These are phyloP conservation scores for Cyanistes caeruleus DNA, from an alignment of 2,113 vertebrate genomes.

Conservation along the genomic window DNA sequence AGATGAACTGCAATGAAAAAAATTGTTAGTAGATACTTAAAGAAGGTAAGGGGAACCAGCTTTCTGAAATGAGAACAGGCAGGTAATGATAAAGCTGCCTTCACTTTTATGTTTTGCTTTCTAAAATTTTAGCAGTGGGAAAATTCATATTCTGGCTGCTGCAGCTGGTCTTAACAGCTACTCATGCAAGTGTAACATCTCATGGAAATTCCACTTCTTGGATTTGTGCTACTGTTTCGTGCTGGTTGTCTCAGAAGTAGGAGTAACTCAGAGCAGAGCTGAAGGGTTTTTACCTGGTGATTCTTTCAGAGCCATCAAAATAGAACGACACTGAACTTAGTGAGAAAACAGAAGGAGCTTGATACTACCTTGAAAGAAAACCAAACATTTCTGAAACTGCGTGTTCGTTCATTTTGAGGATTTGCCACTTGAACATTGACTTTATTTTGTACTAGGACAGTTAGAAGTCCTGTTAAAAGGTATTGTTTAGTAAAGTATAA, in stretches of 20 bases:
- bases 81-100: slow-evolving; percentile 47
- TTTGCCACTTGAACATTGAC: background rate
- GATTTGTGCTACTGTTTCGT: background rate
- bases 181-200: slow-evolving; percentile 8
- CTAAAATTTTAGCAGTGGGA: background rate
- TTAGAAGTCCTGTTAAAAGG: background rate
- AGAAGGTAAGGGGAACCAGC: slow-evolving; percentile 42
- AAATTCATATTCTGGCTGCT: slow-evolving; percentile 12
- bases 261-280: background rate
- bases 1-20: slow-evolving; percentile 73
- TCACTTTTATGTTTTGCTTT: slow-evolving; percentile 22
- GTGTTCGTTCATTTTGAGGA: accelerated
- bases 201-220: background rate
- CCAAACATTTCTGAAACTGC: background rate
- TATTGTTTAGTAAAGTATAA: background rate
- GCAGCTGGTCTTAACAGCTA: background rate
- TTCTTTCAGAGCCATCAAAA: background rate
- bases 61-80: slow-evolving; percentile 29
- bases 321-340: background rate
- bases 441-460: background rate
- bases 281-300: background rate
- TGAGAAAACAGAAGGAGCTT: background rate
- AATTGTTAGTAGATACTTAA: slow-evolving; percentile 63
- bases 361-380: background rate
- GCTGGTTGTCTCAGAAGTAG: background rate